phyloP scores from a whole-genome alignment of 2,888 invertebrate genomes.

The Drosophila bunnanda region DNA sequence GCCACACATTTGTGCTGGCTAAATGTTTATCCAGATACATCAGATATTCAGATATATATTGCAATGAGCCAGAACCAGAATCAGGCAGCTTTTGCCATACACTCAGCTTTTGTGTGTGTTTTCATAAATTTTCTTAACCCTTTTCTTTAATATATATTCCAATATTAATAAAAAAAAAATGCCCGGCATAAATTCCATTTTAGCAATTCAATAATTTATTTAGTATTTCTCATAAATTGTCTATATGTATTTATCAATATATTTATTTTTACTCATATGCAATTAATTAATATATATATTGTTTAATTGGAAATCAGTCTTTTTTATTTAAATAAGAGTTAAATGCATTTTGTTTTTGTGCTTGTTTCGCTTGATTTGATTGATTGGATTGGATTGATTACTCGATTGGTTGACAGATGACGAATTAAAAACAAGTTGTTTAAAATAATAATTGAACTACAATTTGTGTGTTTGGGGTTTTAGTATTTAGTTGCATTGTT shows the following conservation, averaged over 20 bases:
- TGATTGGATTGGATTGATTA: slow-evolving; percentile 35
- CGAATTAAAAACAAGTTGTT: slow-evolving; percentile 26
- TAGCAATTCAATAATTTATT: slow-evolving; percentile 79
- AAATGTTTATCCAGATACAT: slow-evolving; percentile 10
- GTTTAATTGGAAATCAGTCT: slow-evolving; percentile 85
- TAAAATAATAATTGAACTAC: slow-evolving; percentile 64
- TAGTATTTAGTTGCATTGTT: slow-evolving; percentile 67
- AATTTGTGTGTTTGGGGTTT: slow-evolving; percentile 49
- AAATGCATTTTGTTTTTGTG: slow-evolving; percentile 74
- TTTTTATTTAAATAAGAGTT: slow-evolving; percentile 83
- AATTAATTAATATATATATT: slow-evolving; percentile 77
- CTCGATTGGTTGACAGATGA: slow-evolving; percentile 43
- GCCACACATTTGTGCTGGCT: slow-evolving; percentile 8
- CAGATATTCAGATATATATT: neutral
- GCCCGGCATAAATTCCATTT: slow-evolving; percentile 27
- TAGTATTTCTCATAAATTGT: slow-evolving; percentile 73
- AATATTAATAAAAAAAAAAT: neutral
- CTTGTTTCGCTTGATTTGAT: slow-evolving; percentile 47
- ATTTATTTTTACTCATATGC: slow-evolving; percentile 61
- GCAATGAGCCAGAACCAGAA: neutral
- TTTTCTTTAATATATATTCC: neutral
- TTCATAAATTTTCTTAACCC: neutral
- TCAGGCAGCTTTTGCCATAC: neutral
- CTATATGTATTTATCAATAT: slow-evolving; percentile 59
- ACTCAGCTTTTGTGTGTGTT: neutral